Evolutionary conservation across 2,888 invertebrate species (phyloP).

Genomic region (Melanostoma scalare): DNA sequence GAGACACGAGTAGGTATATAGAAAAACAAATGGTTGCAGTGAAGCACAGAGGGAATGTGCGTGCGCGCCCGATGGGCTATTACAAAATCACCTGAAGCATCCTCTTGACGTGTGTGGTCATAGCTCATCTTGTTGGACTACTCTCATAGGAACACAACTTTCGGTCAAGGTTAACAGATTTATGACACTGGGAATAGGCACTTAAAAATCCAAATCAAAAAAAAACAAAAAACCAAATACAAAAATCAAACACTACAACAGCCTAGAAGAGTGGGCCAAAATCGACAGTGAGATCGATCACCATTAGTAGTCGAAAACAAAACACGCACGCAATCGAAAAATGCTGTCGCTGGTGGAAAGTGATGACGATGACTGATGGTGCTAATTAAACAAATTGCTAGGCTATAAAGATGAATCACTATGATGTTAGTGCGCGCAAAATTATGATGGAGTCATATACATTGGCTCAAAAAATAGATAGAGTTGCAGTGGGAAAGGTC

Average conservation of each 20-base stretch:
- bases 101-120: slow-evolving; percentile 68
- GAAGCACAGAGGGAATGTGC: slow-evolving; percentile 39
- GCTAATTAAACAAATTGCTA: slow-evolving; percentile 44
- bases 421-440: not conserved
- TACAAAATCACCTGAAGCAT: slow-evolving; percentile 70
- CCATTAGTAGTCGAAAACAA: slow-evolving; percentile 53
- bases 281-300: slow-evolving; percentile 70
- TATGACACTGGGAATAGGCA: slow-evolving; percentile 56
- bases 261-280: slow-evolving; percentile 51
- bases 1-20: slow-evolving; percentile 24
- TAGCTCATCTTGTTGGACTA: slow-evolving; percentile 64
- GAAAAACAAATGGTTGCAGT: not conserved
- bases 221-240: slow-evolving; percentile 7
- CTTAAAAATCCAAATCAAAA: slow-evolving; percentile 24
- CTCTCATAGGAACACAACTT: slow-evolving; percentile 38
- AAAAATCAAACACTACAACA: slow-evolving; percentile 24
- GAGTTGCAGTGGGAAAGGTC: slow-evolving; percentile 34
- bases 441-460: not conserved
- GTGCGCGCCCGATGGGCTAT: slow-evolving; percentile 45
- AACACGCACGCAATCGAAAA: slow-evolving; percentile 43
- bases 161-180: slow-evolving; percentile 71
- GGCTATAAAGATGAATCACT: slow-evolving; percentile 43
- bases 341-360: slow-evolving; percentile 53
- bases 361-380: slow-evolving; percentile 65
- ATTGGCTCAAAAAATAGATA: not conserved